Conservation (phyloP, 1,140 invertebrate genomes). For the Anadara kagoshimensis region DNA sequence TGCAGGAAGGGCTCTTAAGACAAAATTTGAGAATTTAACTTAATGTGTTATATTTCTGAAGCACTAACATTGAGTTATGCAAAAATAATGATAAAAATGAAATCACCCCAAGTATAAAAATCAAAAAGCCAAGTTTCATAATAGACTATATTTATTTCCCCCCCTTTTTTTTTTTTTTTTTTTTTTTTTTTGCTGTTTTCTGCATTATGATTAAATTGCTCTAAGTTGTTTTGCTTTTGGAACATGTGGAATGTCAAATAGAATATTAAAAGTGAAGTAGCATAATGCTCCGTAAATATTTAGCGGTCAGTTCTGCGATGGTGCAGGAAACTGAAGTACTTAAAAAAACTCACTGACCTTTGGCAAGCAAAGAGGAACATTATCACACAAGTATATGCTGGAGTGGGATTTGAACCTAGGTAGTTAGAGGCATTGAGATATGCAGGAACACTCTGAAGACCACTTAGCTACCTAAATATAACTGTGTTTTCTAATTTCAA, state of each 20-base stretch:
- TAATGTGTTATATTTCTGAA: neutral
- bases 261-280: neutral
- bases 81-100: neutral
- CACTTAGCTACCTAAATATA: too few species aligned
- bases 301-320: neutral
- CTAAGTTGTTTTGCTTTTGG: neutral
- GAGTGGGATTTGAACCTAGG: too few species aligned
- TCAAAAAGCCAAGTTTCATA: too few species aligned
- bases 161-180: neutral
- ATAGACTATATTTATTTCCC: neutral
- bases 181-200: too few species aligned
- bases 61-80: neutral
- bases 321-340: too few species aligned
- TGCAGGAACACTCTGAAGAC: too few species aligned
- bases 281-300: neutral
- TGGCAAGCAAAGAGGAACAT: too few species aligned
- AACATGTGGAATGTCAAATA: neutral
- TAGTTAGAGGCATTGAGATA: too few species aligned
- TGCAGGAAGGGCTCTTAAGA: neutral
- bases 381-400: too few species aligned
- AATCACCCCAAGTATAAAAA: neutral
- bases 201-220: too few species aligned
- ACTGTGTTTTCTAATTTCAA: too few species aligned
- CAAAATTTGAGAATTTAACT: neutral
- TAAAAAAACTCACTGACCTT: too few species aligned